A percentile compares a stretch with the other conserved stretches of the same genome.
phyloP scores from a whole-genome alignment of 1,140 invertebrate genomes.

The Triops longicaudatus region DNA sequence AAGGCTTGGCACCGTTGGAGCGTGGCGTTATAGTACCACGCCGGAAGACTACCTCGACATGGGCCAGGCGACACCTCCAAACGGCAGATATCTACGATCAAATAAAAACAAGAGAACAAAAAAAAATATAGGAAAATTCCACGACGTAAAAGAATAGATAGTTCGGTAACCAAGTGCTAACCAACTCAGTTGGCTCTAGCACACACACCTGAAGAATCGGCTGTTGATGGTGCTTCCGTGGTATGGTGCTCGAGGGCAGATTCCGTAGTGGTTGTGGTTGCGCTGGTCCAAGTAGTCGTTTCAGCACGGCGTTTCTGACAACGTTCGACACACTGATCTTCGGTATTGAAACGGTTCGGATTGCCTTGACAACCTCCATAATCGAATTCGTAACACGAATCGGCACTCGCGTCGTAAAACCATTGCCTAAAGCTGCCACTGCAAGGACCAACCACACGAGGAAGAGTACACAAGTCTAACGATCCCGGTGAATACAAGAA shows the following conservation, averaged over 20 bases:
- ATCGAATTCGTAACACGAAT: conserved; percentile 57
- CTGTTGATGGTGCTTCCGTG: conserved; percentile 2
- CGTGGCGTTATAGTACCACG: conserved; percentile 64
- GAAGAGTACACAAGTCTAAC: conserved; percentile 60
- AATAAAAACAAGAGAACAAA: not conserved
- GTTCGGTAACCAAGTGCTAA: not conserved
- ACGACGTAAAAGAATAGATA: not conserved
- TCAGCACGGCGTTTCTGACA: conserved; percentile 28
- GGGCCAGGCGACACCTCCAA: conserved; percentile 56
- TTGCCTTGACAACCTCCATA: conserved; percentile 62
- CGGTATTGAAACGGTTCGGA: conserved; percentile 52
- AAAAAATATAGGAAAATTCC: not conserved
- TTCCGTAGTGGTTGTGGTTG: not conserved
- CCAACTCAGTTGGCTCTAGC: conserved; percentile 22
- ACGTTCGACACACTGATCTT: conserved; percentile 42
- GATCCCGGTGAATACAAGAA: conserved; percentile 14
- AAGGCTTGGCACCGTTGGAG: conserved; percentile 56
- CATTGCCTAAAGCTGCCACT: conserved; percentile 54
- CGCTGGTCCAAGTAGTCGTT: conserved; percentile 15
- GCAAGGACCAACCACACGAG: conserved; percentile 63
- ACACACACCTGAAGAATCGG: conserved; percentile 23
- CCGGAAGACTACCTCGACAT: conserved; percentile 53
- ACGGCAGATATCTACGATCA: conserved; percentile 45
- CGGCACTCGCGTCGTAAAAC: conserved; percentile 59
- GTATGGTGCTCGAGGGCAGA: conserved; percentile 18